Percentiles rank a stretch among this genome's conserved stretches.
Evolutionary conservation across 2,888 invertebrate species (phyloP).

Genomic region (Resseliella maxima): DNA sequence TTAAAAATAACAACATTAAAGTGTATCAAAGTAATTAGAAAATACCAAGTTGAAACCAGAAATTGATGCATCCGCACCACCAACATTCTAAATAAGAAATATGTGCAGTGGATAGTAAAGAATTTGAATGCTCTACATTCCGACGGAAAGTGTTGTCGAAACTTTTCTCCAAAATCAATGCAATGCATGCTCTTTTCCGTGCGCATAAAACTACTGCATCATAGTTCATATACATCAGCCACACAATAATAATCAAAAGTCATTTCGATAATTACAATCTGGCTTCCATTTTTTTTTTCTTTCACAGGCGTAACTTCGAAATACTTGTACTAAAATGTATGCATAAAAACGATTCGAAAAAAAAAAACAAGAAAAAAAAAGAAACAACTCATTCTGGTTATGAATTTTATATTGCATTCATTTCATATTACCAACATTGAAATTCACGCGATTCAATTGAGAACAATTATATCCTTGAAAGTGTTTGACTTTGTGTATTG

Average conservation of each 20-base stretch:
- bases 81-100: slow-evolving; percentile 15
- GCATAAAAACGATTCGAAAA: too few species aligned
- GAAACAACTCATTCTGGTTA: not conserved
- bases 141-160: slow-evolving; percentile 21
- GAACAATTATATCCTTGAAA: not conserved
- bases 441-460: not conserved
- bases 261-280: not conserved
- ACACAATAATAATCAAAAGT: not conserved
- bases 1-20: slow-evolving; percentile 19
- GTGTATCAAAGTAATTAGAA: slow-evolving; percentile 23
- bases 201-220: not conserved
- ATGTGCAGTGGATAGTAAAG: not conserved
- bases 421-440: not conserved
- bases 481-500: not conserved
- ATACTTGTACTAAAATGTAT: not conserved
- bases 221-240: not conserved
- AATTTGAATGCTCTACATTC: not conserved
- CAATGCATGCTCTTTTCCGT: not conserved
- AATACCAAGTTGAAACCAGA: not conserved
- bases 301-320: not conserved
- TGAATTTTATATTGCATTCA: not conserved
- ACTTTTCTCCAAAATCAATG: not conserved
- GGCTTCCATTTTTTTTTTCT: not conserved
- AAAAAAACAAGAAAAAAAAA: too few species aligned
- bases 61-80: not conserved